Evolutionary conservation across 2,113 vertebrate genomes (phyloP), one percentile per base, ranked within the genome.

Genomic region (Paratilapia polleni): DNA sequence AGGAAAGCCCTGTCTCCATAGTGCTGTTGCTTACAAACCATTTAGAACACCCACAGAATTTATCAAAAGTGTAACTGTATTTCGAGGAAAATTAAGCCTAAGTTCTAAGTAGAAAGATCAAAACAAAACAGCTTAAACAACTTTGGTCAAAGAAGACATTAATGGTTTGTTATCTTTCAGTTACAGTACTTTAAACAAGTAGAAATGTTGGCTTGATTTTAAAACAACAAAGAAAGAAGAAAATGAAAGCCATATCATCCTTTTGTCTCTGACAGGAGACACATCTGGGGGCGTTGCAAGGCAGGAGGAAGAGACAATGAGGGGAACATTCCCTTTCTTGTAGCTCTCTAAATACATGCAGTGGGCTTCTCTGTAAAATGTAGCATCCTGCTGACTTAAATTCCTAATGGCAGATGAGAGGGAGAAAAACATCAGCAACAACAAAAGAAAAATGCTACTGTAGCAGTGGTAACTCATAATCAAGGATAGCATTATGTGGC

Each of bases 391-490:
- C 80, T 81, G 88, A 88, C 66, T 92, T 75, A 82, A 87, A 91
- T 91, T 79, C 81, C 52, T 74, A 66, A 64, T 91, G 87, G 79
- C 91, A 89, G 87, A 81, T 86, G 73, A 80, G 79, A 82, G 22
- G n/a, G 31, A 77, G 60, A 76, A 83, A 85, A 81, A 78, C 68
- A 84, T 34, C 68, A 79, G 34, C 62, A 64, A 61, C 5, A 76
- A 78, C 22, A 57, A 78, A 68, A 47, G 59, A 49, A 58, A 36
- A 34, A 76, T 19, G 59, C 43, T 61, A 75, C 56, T 85, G 84
- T 87, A 86, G 81, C 85, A 81, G 87, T 57, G 85, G 66, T 88
- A 89, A 82, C 88, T 84, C 83, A 74, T 90, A 88, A 90, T 88
- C 90, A 90, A 82, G 66, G 81, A 80, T 28, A 81, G 76, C 83